Percentiles rank a stretch among this genome's conserved stretches.
These are phyloP conservation scores for Drosophila kepulauana DNA, from an alignment of 1,140 invertebrate genomes.

Conservation along the genomic window DNA sequence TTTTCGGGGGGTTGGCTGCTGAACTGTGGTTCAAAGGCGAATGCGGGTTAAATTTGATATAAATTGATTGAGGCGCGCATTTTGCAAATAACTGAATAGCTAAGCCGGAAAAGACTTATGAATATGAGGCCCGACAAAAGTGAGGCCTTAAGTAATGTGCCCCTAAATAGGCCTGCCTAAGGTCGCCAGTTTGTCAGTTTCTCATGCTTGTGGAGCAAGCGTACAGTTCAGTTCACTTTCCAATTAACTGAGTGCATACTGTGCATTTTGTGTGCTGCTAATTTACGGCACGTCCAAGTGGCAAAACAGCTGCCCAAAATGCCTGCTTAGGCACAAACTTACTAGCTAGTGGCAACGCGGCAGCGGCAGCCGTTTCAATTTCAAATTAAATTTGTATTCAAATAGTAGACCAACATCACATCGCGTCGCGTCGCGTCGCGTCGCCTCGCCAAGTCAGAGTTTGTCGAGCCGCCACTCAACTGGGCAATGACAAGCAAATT, in stretches of 20 bases:
- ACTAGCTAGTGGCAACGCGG: constrained; percentile 22
- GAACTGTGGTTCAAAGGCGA: constrained; percentile 60
- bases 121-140: constrained; percentile 18
- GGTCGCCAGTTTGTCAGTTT: constrained; percentile 23
- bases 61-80: constrained; percentile 69
- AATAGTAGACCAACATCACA: constrained; percentile 58
- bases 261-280: constrained; percentile 54
- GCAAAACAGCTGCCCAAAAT: constrained; percentile 63
- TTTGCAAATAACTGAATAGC: constrained; percentile 15
- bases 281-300: constrained; percentile 78
- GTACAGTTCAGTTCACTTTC: constrained; percentile 54
- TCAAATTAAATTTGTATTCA: constrained; percentile 83
- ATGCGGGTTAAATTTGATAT: constrained; percentile 75
- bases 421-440: neutral
- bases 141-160: constrained; percentile 23
- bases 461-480: constrained; percentile 60
- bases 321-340: constrained; percentile 41
- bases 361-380: constrained; percentile 72
- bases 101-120: constrained; percentile 36
- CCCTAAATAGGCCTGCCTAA: constrained; percentile 18
- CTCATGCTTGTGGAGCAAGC: constrained; percentile 17
- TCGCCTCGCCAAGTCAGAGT: neutral
- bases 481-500: constrained; percentile 83
- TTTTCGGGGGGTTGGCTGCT: constrained; percentile 48
- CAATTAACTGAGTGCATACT: constrained; percentile 60